Evolutionary conservation across 2,888 invertebrate species (phyloP).

Genomic region (Leptogaster cylindrica): DNA sequence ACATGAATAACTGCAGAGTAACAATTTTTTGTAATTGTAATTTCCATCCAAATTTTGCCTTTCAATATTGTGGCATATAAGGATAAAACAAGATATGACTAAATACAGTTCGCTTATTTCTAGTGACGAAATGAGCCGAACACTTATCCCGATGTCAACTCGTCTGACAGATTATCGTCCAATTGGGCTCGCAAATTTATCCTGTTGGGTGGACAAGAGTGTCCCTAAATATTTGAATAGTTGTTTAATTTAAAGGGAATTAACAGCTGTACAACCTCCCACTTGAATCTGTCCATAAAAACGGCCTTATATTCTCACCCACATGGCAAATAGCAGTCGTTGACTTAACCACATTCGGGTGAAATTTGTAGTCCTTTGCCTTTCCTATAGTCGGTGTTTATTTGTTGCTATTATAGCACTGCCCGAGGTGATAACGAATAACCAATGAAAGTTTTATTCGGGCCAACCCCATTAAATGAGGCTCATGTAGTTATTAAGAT

Average conservation of each 20-base stretch:
- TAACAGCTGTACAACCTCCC: too few species aligned
- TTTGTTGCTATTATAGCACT: slow-evolving; percentile 23
- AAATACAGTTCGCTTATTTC: too few species aligned
- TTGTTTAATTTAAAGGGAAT: slow-evolving; percentile 19
- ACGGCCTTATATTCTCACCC: not conserved
- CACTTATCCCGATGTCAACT: too few species aligned
- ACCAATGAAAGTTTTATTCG: slow-evolving; percentile 27
- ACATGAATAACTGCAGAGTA: too few species aligned
- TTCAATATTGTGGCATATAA: too few species aligned
- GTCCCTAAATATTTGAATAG: slow-evolving; percentile 10
- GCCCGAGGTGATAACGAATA: slow-evolving; percentile 1
- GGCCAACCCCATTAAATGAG: slow-evolving; percentile 2
- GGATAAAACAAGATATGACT: too few species aligned
- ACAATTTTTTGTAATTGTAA: too few species aligned
- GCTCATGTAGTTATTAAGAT: slow-evolving; percentile 25
- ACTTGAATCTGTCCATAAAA: too few species aligned
- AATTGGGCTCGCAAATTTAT: slow-evolving; percentile 8
- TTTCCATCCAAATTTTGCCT: too few species aligned
- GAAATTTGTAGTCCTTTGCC: slow-evolving; percentile 23
- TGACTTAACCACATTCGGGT: slow-evolving; percentile 26
- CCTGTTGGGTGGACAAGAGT: not conserved
- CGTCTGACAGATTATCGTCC: slow-evolving; percentile 8
- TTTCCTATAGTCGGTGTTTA: slow-evolving; percentile 21
- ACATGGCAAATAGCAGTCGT: slow-evolving; percentile 8
- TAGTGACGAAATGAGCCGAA: too few species aligned